Evolutionary conservation across 2,113 vertebrate genomes (phyloP), one percentile per base, ranked within the genome.

Genomic region (Panurus biarmicus): DNA sequence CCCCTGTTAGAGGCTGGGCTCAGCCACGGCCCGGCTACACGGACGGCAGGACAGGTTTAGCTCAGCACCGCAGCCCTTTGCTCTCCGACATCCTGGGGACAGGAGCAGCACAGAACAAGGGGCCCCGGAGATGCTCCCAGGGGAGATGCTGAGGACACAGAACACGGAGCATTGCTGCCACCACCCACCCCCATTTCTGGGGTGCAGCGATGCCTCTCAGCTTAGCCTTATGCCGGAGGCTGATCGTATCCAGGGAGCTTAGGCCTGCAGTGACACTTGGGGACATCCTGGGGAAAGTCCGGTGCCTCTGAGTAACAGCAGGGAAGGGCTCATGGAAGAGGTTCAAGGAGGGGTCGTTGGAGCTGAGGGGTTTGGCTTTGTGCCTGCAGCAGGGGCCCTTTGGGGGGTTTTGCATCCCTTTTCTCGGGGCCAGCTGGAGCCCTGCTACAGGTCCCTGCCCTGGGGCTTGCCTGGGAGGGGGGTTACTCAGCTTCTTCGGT

Each of bases 131-230:
- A 6, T 42, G 60, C 14, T 77, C 10, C 25, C 56, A 3, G 16
- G 21, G 53, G 11, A 45, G 48, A 6, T 10, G 45, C 3, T 7
- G 10, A 2, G 0, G 38, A 9, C 2, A 8, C 36, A 35, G 74
- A 42, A 35, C 47, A 6, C 0, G 4, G 56, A 35, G 44, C 42
- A 5, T 1, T 5, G 19, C 36, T 47, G 61, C 16, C 77, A 7
- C 25, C 5, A 5, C 25, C 4, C 2, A 18, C 0, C 7, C 25
- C 2, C 1, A 0, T 3, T 57, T 31, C 4, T 16, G 57, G 66
- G 70, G 47, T 12, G 58, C 4, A 4, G 17, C 0, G 7, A 7
- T n/a, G 35, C 25, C 53, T 66, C 66, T 42, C 9, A 8, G 61
- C 70, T 65, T 60, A 36, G 36, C 42, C 6, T 48, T 2, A 0